Conservation (phyloP, 2,113 vertebrate genomes). For the Himantopus leucocephalus region DNA sequence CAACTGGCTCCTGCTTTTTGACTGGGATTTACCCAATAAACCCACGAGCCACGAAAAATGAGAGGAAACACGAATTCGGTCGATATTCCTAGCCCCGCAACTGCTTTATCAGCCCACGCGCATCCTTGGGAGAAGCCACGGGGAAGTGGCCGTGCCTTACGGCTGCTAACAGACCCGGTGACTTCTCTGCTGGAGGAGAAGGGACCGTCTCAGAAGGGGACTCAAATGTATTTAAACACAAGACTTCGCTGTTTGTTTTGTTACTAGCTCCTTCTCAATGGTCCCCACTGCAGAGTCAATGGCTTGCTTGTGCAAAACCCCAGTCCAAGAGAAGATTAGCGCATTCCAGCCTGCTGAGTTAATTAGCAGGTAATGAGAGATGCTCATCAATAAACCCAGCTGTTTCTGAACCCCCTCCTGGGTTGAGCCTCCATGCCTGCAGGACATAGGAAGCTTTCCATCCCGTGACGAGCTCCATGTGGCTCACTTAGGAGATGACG, state of each 20-base stretch:
- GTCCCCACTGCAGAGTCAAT: not conserved
- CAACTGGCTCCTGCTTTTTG: not conserved
- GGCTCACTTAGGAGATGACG: not conserved
- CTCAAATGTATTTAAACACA: not conserved
- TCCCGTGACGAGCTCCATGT: not conserved
- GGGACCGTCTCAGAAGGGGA: accelerated
- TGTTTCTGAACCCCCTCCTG: not conserved
- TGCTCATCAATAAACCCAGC: constrained; percentile 37
- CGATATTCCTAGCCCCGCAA: not conserved
- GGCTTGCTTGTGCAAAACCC: not conserved
- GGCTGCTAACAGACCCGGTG: accelerated
- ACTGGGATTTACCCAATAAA: not conserved
- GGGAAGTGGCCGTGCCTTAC: not conserved
- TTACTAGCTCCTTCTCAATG: not conserved
- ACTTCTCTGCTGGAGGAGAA: not conserved
- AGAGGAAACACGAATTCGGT: not conserved
- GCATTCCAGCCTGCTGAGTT: constrained; percentile 16
- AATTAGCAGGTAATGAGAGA: constrained; percentile 55
- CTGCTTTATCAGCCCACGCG: not conserved
- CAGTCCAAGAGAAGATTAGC: not conserved
- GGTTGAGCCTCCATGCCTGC: not conserved
- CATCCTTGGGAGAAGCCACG: not conserved
- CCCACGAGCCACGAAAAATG: not conserved
- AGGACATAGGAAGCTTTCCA: not conserved
- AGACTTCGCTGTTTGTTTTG: not conserved